Evolutionary conservation across 2,797 vertebrate species (phyloP).

Genomic region (Erithacus rubecula): DNA sequence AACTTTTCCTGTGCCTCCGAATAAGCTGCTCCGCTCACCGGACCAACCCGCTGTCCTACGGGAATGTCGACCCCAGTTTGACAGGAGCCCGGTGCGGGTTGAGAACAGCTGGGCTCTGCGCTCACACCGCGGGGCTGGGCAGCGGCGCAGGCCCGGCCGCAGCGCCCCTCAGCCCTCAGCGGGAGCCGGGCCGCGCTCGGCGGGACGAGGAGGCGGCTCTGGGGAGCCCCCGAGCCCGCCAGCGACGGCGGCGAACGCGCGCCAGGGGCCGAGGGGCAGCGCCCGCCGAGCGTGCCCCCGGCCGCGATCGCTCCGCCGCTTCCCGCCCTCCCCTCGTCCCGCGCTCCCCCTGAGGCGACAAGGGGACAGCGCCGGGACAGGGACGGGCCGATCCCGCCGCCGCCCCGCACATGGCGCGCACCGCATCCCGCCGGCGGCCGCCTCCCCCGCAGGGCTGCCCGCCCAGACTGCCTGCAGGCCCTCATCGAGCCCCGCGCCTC

Average conservation of each 20-base stretch:
- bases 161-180: neutral
- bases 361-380: neutral
- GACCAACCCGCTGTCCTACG: rapidly evolving
- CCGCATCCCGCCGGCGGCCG: neutral
- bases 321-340: neutral
- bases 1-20: too few relatives aligned
- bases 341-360: neutral
- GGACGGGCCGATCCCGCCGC: neutral
- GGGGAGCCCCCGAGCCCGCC: neutral
- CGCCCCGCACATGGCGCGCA: neutral
- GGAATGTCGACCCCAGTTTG: rapidly evolving
- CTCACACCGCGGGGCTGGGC: neutral
- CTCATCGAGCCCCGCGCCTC: neutral
- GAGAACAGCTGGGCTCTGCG: neutral
- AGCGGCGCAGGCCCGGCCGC: neutral
- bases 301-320: neutral
- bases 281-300: neutral
- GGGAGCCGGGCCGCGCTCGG: neutral
- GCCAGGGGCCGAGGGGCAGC: neutral
- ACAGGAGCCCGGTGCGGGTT: neutral
- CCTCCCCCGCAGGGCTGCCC: neutral
- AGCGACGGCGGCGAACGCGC: neutral
- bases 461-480: neutral
- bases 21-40: rapidly evolving
- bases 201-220: neutral